phyloP scores from a whole-genome alignment of 2,888 invertebrate species.

The Drymonia ruficornis region DNA sequence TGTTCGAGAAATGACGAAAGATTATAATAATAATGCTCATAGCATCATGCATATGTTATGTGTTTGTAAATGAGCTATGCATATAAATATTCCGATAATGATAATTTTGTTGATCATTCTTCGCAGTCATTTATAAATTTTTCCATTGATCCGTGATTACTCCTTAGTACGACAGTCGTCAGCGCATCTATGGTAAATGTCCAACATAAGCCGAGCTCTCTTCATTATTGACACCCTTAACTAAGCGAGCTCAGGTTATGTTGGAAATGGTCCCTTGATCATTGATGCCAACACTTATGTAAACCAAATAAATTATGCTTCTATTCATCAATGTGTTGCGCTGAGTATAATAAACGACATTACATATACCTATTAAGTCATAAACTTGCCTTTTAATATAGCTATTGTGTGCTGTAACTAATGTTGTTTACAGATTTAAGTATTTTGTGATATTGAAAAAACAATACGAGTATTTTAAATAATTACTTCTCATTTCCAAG shows the following conservation, averaged over 20 bases:
- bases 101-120: not conserved
- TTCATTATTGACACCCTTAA: no score
- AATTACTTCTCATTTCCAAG: not conserved
- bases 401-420: not conserved
- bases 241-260: no score
- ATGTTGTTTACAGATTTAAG: not conserved
- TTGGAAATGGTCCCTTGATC: no score
- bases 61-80: not conserved
- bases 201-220: no score
- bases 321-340: not conserved
- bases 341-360: not conserved
- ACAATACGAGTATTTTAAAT: not conserved
- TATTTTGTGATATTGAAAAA: not conserved
- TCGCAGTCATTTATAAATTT: not conserved
- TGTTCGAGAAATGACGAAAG: no score
- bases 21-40: no score
- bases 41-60: no score
- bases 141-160: slow-evolving; percentile 1
- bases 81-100: not conserved
- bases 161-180: no score
- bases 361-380: not conserved
- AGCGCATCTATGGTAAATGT: no score
- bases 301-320: not conserved
- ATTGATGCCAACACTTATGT: not conserved
- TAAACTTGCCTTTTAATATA: not conserved